A percentile compares a stretch with the other conserved stretches of the same genome.
Conservation (phyloP, 2,797 vertebrate species). For the Lutjanus campechanus region DNA sequence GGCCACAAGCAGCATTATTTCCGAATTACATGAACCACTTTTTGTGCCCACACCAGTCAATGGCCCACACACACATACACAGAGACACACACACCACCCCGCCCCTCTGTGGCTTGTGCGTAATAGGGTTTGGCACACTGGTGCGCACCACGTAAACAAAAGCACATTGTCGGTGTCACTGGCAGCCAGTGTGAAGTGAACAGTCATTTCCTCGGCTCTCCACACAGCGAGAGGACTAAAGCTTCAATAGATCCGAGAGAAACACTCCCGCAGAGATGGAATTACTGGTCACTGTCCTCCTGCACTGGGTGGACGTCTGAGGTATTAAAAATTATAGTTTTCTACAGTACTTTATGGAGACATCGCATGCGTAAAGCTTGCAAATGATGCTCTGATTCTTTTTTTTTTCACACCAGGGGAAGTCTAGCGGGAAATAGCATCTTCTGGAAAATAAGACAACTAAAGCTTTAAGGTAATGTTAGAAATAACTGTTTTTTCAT, state of each 20-base stretch:
- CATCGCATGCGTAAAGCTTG: neutral
- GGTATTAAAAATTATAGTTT: conserved; percentile 16
- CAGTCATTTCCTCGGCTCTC: conserved; percentile 42
- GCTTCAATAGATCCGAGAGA: neutral
- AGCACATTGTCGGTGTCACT: conserved; percentile 90
- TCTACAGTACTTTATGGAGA: neutral
- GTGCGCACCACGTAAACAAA: conserved; percentile 92
- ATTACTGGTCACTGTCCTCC: conserved; percentile 14
- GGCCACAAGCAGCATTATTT: conserved; percentile 33
- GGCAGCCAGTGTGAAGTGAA: conserved; percentile 59
- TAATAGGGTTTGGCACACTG: conserved; percentile 82
- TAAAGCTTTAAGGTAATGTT: conserved; percentile 40
- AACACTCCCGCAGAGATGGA: conserved; percentile 30
- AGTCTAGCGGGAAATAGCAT: neutral
- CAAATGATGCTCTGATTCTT: conserved; percentile 7
- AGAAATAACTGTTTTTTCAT: neutral
- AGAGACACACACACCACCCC: conserved; percentile 7
- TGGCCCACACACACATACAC: neutral
- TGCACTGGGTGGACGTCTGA: conserved; percentile 40
- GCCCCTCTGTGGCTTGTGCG: conserved; percentile 55
- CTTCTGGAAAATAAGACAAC: conserved; percentile 14
- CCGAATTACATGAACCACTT: conserved; percentile 18
- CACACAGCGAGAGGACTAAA: conserved; percentile 28
- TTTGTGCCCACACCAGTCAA: conserved; percentile 36
- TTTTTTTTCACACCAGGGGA: conserved; percentile 8